Base-by-base conservation (phyloP, 92 coral and sea anemone species). In the Diadumene lineata region DNA sequence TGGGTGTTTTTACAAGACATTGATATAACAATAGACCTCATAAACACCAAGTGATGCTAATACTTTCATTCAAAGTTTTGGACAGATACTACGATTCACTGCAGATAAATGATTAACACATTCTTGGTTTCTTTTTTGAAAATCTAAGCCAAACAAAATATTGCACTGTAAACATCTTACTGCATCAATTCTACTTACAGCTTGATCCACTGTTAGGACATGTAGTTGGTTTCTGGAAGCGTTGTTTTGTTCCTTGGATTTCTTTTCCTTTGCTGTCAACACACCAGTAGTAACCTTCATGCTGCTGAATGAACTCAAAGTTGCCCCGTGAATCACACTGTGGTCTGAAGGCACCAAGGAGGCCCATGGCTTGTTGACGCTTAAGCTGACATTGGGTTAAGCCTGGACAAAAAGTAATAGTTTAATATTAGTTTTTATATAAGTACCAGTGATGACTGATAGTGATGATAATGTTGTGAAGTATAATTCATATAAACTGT, bases 221-320 rank as follows among this genome's bases (percentile, higher is more conserved):
- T 33, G 68, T n/a, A n/a, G n/a, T 73, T 31, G 88, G 92, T 60
- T 79, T 80, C 21, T 76, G 50, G 2, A 74, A 68, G 28, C 79
- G 84, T 23, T 44, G 64, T 24, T 92, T 84, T 19, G 98, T 94
- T 43, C 89, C 88, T 30, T 89, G 77, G 43, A 88, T 68, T 61
- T 94, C 98, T 50, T 64, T 81, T 31, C 98, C 98, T 70, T 76
- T 82, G 28, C 79, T 56, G 81, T 93, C 92, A n/a, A 91, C 98
- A 63, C 98, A 93, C 98, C 98, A 93, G 77, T 64, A 93, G 76
- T 84, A 93, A 16, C 93, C 88, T 56, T 92, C 97, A 34, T 85
- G 86, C 44, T 69, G 84, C 60, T 93, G 98, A 10, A 85, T 50
- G 11, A 78, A 74, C 66, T 87, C 82, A 67, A 79, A 93, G 70